Evolutionary conservation across 1,140 invertebrate genomes (phyloP).

Genomic region (Lycorma delicatula): DNA sequence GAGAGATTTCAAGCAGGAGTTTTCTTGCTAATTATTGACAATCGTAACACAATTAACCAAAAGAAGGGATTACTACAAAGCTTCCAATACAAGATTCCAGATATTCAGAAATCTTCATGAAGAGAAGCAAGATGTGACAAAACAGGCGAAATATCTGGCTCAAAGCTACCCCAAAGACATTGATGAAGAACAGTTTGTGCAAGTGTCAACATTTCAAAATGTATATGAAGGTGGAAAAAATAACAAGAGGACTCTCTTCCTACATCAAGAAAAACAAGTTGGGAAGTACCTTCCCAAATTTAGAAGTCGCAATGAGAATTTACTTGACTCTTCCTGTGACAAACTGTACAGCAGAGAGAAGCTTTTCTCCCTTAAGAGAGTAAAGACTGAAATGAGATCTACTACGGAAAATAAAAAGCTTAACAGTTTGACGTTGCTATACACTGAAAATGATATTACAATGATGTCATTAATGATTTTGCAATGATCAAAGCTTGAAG

Average conservation of each 20-base stretch:
- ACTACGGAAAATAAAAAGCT: background rate
- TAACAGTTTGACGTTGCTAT: background rate
- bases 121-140: background rate
- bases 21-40: background rate
- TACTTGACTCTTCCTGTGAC: background rate
- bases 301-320: background rate
- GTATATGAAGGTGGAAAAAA: background rate
- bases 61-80: background rate
- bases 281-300: too few relatives aligned
- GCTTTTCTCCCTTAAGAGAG: background rate
- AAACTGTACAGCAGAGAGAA: background rate
- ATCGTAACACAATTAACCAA: background rate
- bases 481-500: background rate
- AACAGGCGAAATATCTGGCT: background rate
- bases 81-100: background rate
- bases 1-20: background rate
- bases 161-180: background rate
- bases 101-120: background rate
- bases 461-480: background rate
- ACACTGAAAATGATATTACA: background rate
- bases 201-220: background rate
- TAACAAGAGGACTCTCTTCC: too few relatives aligned
- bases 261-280: too few relatives aligned
- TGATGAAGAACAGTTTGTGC: background rate
- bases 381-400: background rate